These are phyloP conservation scores for Catharus minimus DNA, from an alignment of 2,113 vertebrate species.

Conservation along the genomic window DNA sequence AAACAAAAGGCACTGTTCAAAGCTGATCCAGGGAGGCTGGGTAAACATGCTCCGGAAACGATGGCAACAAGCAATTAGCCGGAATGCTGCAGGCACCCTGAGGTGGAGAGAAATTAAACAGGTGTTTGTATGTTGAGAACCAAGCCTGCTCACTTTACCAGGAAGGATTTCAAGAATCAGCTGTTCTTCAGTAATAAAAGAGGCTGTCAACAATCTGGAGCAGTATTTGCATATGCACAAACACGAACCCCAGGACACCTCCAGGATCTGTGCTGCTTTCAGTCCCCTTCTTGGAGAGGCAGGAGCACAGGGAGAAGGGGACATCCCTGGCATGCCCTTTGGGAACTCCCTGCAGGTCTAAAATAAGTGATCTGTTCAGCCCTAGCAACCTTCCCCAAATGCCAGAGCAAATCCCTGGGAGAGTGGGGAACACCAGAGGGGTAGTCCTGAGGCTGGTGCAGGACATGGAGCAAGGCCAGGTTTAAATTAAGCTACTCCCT, in stretches of 20 bases:
- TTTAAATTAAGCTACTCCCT: not conserved
- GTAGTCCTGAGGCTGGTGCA: not conserved
- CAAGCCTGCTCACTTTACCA: not conserved
- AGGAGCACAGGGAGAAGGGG: not conserved
- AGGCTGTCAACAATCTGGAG: not conserved
- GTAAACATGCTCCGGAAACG: constrained; percentile 2
- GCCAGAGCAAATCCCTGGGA: not conserved
- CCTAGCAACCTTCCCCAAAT: not conserved
- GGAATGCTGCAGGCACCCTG: constrained; percentile 18
- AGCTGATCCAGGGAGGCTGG: constrained; percentile 14
- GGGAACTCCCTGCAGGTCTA: not conserved
- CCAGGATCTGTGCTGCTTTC: not conserved
- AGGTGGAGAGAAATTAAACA: constrained; percentile 60
- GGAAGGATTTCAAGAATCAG: constrained; percentile 49
- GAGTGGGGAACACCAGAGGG: not conserved
- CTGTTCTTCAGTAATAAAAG: constrained; percentile 29
- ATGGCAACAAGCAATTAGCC: constrained; percentile 43
- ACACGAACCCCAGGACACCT: not conserved
- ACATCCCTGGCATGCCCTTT: not conserved
- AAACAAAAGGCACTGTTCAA: constrained; percentile 44
- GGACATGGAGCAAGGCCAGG: not conserved
- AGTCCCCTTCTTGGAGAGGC: not conserved
- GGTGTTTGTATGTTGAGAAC: not conserved
- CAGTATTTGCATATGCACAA: constrained; percentile 10
- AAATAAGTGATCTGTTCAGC: not conserved